Conservation (phyloP, 2,797 vertebrate species). For the Vipera latastei region DNA sequence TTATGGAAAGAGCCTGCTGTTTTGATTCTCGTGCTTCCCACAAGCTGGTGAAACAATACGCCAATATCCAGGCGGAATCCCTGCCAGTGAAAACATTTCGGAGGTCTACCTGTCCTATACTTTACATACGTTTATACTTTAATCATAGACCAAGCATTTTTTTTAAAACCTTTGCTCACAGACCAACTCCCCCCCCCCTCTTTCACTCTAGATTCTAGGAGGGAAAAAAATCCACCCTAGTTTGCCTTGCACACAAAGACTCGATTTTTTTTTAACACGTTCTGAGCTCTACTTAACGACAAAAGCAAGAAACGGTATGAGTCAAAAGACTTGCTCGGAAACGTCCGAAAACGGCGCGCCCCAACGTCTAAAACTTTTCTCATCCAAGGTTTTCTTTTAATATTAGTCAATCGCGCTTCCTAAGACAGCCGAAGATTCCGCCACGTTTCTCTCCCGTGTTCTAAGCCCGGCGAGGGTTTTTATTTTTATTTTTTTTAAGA, state of each 20-base stretch:
- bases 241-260: background rate
- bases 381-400: background rate
- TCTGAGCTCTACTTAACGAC: background rate
- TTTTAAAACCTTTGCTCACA: background rate
- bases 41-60: background rate
- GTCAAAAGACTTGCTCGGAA: background rate
- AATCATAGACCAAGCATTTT: background rate
- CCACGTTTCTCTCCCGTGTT: background rate
- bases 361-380: background rate
- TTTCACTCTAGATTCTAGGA: background rate
- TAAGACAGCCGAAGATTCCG: no score
- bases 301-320: background rate
- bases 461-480: background rate
- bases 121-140: background rate
- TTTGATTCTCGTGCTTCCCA: background rate
- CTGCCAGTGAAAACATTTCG: background rate
- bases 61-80: background rate
- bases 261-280: background rate
- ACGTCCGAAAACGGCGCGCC: background rate
- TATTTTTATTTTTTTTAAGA: background rate
- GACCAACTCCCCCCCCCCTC: background rate
- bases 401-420: background rate
- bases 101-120: no score
- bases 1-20: background rate
- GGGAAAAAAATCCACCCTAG: background rate